Conservation (phyloP, 2,113 vertebrate species). For the Oriolus oriolus region DNA sequence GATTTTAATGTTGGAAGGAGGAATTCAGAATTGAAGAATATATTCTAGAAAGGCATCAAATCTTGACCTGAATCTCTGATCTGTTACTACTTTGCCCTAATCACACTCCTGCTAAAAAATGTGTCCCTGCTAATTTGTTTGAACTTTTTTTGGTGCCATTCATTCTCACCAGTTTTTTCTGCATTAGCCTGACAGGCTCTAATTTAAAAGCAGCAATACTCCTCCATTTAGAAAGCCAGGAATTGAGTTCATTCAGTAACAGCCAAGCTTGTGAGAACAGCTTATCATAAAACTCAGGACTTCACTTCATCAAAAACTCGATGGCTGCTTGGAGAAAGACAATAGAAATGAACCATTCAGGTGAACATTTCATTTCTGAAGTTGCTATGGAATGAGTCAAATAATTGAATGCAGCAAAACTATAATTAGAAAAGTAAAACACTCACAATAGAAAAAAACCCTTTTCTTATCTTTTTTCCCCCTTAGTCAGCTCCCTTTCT, state of each 20-base stretch:
- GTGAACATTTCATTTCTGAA: conserved; percentile 20
- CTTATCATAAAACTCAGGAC: conserved; percentile 23
- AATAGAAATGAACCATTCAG: not conserved
- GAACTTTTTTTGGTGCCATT: not conserved
- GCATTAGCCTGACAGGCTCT: not conserved
- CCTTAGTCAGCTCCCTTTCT: not conserved
- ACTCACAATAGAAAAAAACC: not conserved
- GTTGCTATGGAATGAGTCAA: not conserved
- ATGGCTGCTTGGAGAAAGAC: conserved; percentile 12
- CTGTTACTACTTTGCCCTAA: not conserved
- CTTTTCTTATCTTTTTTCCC: rapidly evolving
- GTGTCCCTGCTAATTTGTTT: not conserved
- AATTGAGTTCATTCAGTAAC: not conserved
- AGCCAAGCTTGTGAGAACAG: not conserved
- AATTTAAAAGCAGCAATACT: not conserved
- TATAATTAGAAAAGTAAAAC: not conserved
- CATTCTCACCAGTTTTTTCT: not conserved
- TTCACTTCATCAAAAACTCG: not conserved
- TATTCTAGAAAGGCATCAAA: not conserved
- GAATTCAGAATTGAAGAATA: not conserved
- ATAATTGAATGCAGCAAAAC: not conserved
- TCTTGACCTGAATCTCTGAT: not conserved
- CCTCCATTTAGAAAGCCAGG: not conserved
- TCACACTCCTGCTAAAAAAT: not conserved
- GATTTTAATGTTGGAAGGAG: not conserved